A percentile compares a stretch with the other conserved stretches of the same genome.
Conservation (phyloP, 2,113 vertebrate genomes). For the Syngnathus scovelli region DNA sequence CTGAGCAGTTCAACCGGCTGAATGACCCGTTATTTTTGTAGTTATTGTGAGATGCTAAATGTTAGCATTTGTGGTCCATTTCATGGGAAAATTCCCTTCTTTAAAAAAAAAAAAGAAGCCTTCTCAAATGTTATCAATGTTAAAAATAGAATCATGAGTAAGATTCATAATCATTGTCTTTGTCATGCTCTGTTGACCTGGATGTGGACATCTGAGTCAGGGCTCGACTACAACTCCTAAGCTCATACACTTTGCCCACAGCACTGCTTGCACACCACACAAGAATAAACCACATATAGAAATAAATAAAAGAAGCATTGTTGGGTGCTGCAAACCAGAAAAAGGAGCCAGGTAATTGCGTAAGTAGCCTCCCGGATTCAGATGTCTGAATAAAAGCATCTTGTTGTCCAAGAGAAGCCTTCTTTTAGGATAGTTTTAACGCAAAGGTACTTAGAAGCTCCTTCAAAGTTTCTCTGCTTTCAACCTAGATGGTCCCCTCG, state of each 20-base stretch:
- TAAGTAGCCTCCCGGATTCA: slow-evolving; percentile 66
- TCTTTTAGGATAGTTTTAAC: slow-evolving; percentile 64
- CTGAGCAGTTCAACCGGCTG: slow-evolving; percentile 51
- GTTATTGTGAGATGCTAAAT: slow-evolving; percentile 23
- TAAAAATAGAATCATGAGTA: slow-evolving; percentile 27
- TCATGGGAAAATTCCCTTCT: neutral
- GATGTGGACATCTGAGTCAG: slow-evolving; percentile 56
- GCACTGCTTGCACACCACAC: slow-evolving; percentile 52
- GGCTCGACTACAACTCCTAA: slow-evolving; percentile 37
- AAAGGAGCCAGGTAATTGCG: slow-evolving; percentile 62
- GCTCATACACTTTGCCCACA: slow-evolving; percentile 59
- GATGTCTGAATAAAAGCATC: slow-evolving; percentile 50
- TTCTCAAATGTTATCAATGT: slow-evolving; percentile 8
- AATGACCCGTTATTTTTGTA: slow-evolving; percentile 38
- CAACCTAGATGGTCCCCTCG: slow-evolving; percentile 60
- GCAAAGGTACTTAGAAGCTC: slow-evolving; percentile 76
- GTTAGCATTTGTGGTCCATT: neutral
- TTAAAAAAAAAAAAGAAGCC: neutral
- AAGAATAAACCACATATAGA: slow-evolving; percentile 57
- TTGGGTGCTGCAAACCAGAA: slow-evolving; percentile 51
- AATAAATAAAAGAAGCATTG: slow-evolving; percentile 26
- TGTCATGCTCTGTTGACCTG: slow-evolving; percentile 35
- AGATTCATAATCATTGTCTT: slow-evolving; percentile 28
- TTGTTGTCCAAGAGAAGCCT: slow-evolving; percentile 56
- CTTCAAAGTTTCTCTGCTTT: slow-evolving; percentile 62